These are phyloP conservation scores for Rattus rattus DNA, from an alignment of 2,113 vertebrate genomes.

Conservation along the genomic window DNA sequence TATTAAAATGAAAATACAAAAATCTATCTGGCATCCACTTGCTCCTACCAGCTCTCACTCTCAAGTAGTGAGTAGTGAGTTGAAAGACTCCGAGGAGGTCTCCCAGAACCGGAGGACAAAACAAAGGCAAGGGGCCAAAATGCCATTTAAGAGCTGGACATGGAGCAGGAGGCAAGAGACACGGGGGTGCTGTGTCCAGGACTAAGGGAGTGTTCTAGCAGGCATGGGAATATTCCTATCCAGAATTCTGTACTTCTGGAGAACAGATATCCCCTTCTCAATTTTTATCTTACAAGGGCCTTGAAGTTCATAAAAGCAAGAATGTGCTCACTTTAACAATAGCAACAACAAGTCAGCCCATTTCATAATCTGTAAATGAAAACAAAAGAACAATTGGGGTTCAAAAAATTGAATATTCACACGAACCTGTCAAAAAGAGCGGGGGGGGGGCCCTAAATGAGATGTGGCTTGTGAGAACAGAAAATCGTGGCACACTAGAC, in stretches of 20 bases:
- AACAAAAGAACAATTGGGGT: background rate
- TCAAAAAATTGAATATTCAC: constrained; percentile 4
- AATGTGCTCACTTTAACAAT: background rate
- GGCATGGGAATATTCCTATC: background rate
- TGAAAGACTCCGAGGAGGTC: background rate
- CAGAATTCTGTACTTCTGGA: background rate
- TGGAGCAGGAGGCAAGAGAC: background rate
- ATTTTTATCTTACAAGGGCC: background rate
- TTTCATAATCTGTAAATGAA: background rate
- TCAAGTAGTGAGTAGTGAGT: background rate
- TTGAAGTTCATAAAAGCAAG: background rate
- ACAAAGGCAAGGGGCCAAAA: background rate
- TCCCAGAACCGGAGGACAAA: background rate
- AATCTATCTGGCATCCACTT: background rate
- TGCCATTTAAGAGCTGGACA: background rate
- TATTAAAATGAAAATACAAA: background rate
- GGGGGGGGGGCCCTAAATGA: background rate
- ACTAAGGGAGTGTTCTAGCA: fast-evolving
- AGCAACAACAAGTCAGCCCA: background rate
- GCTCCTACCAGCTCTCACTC: background rate
- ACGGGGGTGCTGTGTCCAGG: background rate
- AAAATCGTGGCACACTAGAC: background rate
- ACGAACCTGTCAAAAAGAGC: background rate
- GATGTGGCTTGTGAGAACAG: background rate
- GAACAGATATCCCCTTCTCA: background rate